phyloP scores from a whole-genome alignment of 2,888 invertebrate genomes.

The Andrena trimmerana region DNA sequence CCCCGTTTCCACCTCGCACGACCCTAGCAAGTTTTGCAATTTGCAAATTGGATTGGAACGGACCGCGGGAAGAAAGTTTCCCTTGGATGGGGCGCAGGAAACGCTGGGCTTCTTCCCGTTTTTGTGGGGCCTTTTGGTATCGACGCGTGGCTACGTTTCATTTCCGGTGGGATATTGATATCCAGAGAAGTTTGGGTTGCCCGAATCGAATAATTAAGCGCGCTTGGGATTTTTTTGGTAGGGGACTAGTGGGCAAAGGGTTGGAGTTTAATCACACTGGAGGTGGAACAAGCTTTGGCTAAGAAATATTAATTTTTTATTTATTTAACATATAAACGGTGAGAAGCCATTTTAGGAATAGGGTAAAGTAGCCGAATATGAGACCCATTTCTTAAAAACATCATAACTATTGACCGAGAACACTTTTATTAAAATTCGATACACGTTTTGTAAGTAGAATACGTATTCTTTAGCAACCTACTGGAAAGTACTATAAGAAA shows the following conservation, averaged over 20 bases:
- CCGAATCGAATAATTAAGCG: slow-evolving; percentile 13
- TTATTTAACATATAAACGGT: no score
- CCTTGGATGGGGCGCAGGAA: slow-evolving; percentile 13
- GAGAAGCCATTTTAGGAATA: no score
- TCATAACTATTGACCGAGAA: no score
- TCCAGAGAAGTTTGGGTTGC: slow-evolving; percentile 9
- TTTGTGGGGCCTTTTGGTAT: not conserved
- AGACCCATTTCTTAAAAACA: no score
- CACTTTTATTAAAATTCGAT: no score
- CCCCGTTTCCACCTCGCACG: not conserved
- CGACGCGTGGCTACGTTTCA: not conserved
- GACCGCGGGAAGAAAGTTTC: slow-evolving; percentile 30
- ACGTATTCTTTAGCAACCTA: no score
- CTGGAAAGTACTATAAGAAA: no score
- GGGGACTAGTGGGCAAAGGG: not conserved
- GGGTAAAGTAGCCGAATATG: no score
- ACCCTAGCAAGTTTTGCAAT: slow-evolving; percentile 46
- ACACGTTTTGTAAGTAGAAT: no score
- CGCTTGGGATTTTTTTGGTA: slow-evolving; percentile 23
- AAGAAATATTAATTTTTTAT: no score
- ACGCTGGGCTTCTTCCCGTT: not conserved
- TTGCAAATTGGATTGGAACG: slow-evolving; percentile 53
- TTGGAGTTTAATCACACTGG: slow-evolving; percentile 32
- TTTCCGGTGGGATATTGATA: slow-evolving; percentile 24
- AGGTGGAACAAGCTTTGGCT: slow-evolving; percentile 18